Evolutionary conservation across 2,113 vertebrate genomes (phyloP).

Genomic region (Petromus typicus): DNA sequence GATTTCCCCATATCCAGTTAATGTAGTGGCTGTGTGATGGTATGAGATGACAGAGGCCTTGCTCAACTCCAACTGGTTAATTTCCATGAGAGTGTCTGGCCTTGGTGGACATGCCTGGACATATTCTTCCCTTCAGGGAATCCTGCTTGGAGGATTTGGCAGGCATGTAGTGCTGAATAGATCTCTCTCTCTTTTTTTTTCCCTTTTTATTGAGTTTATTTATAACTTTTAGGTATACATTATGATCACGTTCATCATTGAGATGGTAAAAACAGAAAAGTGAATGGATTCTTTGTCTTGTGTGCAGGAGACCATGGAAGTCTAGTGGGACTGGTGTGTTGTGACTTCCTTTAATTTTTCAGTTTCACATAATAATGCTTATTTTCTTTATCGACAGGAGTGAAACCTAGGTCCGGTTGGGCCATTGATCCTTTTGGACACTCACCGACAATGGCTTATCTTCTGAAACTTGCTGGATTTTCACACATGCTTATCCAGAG

Average conservation of each 20-base stretch:
- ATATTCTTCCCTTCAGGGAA: background rate
- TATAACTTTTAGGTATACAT: no score
- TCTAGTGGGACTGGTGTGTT: background rate
- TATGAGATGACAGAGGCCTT: background rate
- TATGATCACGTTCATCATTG: no score
- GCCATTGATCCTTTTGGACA: constrained; percentile 95
- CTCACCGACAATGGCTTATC: constrained; percentile 95
- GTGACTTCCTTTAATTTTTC: constrained; percentile 29
- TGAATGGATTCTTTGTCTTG: background rate
- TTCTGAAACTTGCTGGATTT: constrained; percentile 93
- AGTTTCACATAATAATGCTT: constrained; percentile 21
- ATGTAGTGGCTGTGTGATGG: background rate
- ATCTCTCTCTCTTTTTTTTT: no score
- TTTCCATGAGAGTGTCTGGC: background rate
- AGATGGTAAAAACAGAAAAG: no score
- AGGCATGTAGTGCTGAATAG: background rate
- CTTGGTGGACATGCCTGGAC: background rate
- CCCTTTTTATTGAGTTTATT: no score
- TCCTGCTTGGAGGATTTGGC: background rate
- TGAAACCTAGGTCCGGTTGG: constrained; percentile 93
- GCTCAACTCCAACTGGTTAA: background rate
- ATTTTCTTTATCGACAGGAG: constrained; percentile 85
- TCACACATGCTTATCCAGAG: constrained; percentile 94
- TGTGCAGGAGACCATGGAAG: background rate
- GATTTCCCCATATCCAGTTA: background rate